These are phyloP conservation scores for Engraulis encrasicolus DNA, from an alignment of 2,113 vertebrate species.

Conservation along the genomic window DNA sequence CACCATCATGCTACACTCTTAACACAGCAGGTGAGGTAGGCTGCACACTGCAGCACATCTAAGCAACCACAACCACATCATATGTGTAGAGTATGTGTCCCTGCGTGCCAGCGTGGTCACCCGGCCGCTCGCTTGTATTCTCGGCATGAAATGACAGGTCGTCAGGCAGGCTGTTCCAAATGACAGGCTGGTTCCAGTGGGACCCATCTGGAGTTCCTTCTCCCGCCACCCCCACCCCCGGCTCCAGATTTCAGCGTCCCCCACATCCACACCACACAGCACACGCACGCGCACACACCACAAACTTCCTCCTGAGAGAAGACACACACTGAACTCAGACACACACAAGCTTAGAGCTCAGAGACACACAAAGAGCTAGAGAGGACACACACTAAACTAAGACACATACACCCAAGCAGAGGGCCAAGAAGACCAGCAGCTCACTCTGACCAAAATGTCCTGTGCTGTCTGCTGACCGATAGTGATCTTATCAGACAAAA, in stretches of 20 bases:
- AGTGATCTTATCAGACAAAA: neutral
- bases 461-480: neutral
- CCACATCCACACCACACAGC: too few relatives aligned
- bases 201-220: neutral
- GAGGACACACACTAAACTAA: neutral
- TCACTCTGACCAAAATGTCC: neutral
- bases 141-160: conserved; percentile 18
- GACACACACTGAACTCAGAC: neutral
- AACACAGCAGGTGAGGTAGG: neutral
- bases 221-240: neutral
- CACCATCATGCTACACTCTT: neutral
- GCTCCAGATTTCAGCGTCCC: neutral
- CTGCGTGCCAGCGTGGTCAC: neutral
- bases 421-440: neutral
- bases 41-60: neutral
- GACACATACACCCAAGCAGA: too few relatives aligned
- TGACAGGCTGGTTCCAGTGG: neutral
- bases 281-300: neutral
- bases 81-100: neutral
- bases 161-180: conserved; percentile 5
- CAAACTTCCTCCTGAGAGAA: neutral
- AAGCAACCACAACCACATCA: too few relatives aligned
- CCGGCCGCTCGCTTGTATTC: neutral
- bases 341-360: too few relatives aligned
- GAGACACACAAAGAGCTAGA: too few relatives aligned